These are phyloP conservation scores for Lordiphosa mommai DNA, from an alignment of 1,140 invertebrate genomes.

Conservation along the genomic window DNA sequence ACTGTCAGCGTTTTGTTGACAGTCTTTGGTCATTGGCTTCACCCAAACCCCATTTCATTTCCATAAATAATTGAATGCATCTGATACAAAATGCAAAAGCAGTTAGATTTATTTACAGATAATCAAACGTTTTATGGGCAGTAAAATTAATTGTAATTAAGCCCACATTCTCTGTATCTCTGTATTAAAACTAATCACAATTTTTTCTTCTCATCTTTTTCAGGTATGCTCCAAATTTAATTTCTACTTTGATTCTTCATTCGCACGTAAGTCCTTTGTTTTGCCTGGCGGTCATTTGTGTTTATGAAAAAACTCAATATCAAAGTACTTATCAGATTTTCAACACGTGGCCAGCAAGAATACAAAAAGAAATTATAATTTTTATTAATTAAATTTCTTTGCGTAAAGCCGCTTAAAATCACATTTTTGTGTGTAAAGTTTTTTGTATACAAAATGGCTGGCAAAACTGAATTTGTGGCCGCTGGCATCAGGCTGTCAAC, in stretches of 20 bases:
- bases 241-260: conserved; percentile 30
- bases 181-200: background rate
- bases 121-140: conserved; percentile 15
- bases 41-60: conserved; percentile 37
- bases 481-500: conserved; percentile 48
- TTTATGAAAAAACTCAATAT: conserved; percentile 25
- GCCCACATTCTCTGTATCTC: too few species aligned
- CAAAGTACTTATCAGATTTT: conserved; percentile 61
- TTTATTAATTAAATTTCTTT: conserved; percentile 69
- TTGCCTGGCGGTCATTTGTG: conserved; percentile 31
- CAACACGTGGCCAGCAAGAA: conserved; percentile 41
- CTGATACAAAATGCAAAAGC: conserved; percentile 55
- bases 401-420: conserved; percentile 63
- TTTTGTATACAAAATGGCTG: conserved; percentile 5
- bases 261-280: conserved; percentile 45
- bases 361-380: conserved; percentile 33
- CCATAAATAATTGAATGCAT: conserved; percentile 56
- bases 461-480: conserved; percentile 51
- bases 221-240: conserved; percentile 44
- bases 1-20: conserved; percentile 66
- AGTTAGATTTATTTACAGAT: conserved; percentile 63
- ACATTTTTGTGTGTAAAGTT: conserved; percentile 31
- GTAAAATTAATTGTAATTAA: too few species aligned
- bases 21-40: conserved; percentile 32
- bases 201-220: conserved; percentile 18